These are phyloP conservation scores for Hirudo medicinalis DNA, from an alignment of 1,140 invertebrate genomes.

Conservation along the genomic window DNA sequence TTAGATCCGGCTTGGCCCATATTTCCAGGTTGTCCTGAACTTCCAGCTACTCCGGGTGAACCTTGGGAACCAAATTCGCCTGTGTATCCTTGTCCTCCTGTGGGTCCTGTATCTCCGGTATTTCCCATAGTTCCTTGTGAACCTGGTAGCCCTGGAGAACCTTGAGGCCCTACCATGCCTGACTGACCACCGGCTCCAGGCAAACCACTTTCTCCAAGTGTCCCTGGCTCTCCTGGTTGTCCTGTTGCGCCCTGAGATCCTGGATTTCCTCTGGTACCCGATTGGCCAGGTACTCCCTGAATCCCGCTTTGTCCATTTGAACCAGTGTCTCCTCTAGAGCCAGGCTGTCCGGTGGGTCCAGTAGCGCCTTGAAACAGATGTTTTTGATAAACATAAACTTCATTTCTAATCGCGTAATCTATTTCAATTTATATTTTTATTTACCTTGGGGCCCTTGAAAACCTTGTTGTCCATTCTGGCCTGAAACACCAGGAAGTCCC, in stretches of 20 bases:
- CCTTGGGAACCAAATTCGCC: slow-evolving; percentile 5
- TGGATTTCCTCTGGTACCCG: not conserved
- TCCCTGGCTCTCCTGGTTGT: not conserved
- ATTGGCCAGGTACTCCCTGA: not conserved
- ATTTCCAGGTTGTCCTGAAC: not conserved
- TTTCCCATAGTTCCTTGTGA: not conserved
- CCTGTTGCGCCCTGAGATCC: not conserved
- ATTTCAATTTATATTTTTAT: not conserved
- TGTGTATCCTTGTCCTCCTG: not conserved
- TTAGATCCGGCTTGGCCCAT: slow-evolving; percentile 3
- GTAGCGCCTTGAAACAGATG: not conserved
- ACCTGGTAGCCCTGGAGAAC: not conserved
- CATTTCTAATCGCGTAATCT: not conserved
- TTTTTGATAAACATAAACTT: not conserved
- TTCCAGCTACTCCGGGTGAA: not conserved
- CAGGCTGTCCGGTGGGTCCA: slow-evolving; percentile 1
- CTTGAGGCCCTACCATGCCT: not conserved
- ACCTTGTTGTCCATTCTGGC: slow-evolving; percentile 27
- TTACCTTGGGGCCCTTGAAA: slow-evolving; percentile 17
- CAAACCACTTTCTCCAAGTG: not conserved
- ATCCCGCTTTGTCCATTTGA: not conserved
- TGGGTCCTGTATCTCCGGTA: not conserved
- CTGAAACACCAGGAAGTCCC: slow-evolving; percentile 18
- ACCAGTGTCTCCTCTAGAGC: not conserved
- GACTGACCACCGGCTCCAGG: no score